A percentile compares a stretch with the other conserved stretches of the same genome.
These are phyloP conservation scores for Daphoenositta chrysoptera DNA, from an alignment of 2,113 vertebrate species.

Conservation along the genomic window DNA sequence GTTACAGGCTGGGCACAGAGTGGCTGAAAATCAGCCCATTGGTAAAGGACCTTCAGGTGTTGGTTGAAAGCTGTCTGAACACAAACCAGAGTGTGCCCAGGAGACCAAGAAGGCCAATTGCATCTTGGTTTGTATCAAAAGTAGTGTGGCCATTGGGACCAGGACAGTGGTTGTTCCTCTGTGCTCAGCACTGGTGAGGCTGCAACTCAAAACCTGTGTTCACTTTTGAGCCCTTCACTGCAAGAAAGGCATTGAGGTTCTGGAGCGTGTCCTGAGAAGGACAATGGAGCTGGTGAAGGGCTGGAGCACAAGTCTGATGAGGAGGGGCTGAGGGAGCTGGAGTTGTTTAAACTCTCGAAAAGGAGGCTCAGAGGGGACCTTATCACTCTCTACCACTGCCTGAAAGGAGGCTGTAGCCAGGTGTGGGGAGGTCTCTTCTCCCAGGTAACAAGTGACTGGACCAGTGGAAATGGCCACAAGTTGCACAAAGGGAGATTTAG, in stretches of 20 bases:
- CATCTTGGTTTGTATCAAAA: not conserved
- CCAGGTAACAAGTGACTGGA: not conserved
- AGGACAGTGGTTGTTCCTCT: not conserved
- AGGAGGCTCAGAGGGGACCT: not conserved
- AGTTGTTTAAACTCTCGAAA: not conserved
- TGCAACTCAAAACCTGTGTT: not conserved
- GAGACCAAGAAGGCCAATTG: not conserved
- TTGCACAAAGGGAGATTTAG: not conserved
- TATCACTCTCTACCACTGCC: not conserved
- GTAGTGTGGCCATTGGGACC: fast-evolving
- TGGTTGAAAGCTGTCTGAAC: not conserved
- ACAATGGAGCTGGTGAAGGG: not conserved
- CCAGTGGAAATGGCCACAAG: not conserved
- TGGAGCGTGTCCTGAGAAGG: not conserved
- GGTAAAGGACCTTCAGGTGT: fast-evolving
- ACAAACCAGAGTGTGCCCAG: not conserved
- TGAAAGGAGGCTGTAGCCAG: not conserved
- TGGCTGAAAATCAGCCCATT: not conserved
- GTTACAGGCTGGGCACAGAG: not conserved
- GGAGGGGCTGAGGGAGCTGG: not conserved
- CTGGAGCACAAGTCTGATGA: not conserved
- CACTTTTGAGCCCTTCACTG: not conserved
- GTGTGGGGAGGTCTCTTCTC: fast-evolving
- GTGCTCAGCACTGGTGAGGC: not conserved
- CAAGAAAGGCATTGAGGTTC: not conserved